Evolutionary conservation across 2,888 invertebrate species (phyloP), one percentile per base, ranked within the genome.

Genomic region (Criorhina ranunculi): DNA sequence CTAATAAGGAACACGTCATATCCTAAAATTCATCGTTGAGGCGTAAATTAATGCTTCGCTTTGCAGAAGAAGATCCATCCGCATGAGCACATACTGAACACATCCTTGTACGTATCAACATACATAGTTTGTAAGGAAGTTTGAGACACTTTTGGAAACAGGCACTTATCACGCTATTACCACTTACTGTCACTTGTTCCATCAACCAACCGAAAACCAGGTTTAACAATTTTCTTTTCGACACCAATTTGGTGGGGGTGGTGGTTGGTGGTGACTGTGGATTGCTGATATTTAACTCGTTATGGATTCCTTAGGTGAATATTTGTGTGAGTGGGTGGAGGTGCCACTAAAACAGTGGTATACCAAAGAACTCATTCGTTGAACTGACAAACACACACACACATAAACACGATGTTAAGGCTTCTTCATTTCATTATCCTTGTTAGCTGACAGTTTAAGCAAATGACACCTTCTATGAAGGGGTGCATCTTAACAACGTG

Each of bases 371-470:
- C 35, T 42, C 42, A 15, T 5, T 40, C 12, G 40, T 11, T 11
- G 9, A 11, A 15, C 8, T 11, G 5, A 29, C 49, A 5, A 24
- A 49, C n/a, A n/a, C 24, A n/a, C 1, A 19, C 49, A 24, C 24
- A 49, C 24, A 24, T 5, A 15, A 42, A 24, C 24, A 24, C 24
- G 24, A 24, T 4, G 24, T 24, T 24, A 15, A 49, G 24, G 49
- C 49, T 5, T 5, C 24, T 19, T n/a, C n/a, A 49, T 24, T 24
- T 49, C 19, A 49, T 49, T 29, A 49, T 49, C 11, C 49, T 33
- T 62, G 31, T 46, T 46, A 12, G 62, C 46, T 46, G 62, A 31
- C 62, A 62, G 46, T 62, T 62, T 62, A 17, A 62, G 46, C 46
- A 33, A 8, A 46, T 15, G 15, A 33, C 9, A 33, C n/a, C 46